Conservation (phyloP, 2,888 invertebrate species). For the Cantharis flavilabris region DNA sequence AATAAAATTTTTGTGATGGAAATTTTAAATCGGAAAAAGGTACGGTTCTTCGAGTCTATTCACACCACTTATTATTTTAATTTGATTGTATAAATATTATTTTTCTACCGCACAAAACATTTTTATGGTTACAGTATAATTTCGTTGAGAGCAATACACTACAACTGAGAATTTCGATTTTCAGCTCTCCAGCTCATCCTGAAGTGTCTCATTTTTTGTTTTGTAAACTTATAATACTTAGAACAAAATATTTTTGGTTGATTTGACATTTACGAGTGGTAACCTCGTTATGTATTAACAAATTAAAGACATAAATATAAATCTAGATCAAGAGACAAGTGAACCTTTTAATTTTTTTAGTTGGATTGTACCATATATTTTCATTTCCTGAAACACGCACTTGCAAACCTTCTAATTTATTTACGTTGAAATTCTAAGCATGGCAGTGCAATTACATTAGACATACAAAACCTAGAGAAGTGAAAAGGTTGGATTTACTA, state of each 20-base stretch:
- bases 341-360: slow-evolving; percentile 7
- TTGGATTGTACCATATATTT: slow-evolving; percentile 5
- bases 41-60: too few species aligned
- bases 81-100: not conserved
- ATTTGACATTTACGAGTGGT: not conserved
- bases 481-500: not conserved
- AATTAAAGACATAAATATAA: not conserved
- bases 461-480: slow-evolving; percentile 1
- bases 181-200: too few species aligned
- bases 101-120: too few species aligned
- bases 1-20: not conserved
- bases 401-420: slow-evolving; percentile 5
- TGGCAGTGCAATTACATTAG: slow-evolving; percentile 4
- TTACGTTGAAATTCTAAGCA: slow-evolving; percentile 8
- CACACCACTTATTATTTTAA: too few species aligned
- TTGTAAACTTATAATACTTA: too few species aligned
- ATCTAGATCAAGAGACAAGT: slow-evolving; percentile 1
- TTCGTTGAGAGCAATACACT: too few species aligned
- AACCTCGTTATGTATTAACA: not conserved
- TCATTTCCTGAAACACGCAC: slow-evolving; percentile 12
- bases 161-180: too few species aligned
- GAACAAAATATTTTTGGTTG: too few species aligned
- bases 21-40: too few species aligned
- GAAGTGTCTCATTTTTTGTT: too few species aligned
- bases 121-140: too few species aligned